Evolutionary conservation across 30 jellyfish, hydroid and myxozoan genomes (phyloP).

Genomic region (Turritopsis dohrnii): DNA sequence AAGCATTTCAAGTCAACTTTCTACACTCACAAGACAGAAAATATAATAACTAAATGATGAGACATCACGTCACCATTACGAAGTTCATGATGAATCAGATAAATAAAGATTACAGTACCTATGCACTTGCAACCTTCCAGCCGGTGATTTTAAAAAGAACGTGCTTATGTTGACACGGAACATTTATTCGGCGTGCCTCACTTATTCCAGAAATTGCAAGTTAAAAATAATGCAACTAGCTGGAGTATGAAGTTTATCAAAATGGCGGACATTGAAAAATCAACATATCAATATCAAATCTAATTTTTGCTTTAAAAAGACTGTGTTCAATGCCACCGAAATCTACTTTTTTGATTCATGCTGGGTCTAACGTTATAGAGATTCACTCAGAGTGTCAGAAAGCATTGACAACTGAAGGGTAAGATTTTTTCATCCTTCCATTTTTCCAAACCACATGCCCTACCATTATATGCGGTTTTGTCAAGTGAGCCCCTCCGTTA

Average conservation of each 20-base stretch:
- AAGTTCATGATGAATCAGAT: not conserved
- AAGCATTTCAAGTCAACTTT: too few relatives aligned
- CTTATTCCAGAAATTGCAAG: not conserved
- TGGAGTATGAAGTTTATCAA: not conserved
- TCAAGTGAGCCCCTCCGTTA: too few relatives aligned
- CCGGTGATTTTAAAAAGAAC: not conserved
- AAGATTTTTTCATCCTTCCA: not conserved
- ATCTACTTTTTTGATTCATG: constrained; percentile 1
- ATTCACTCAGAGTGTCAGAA: not conserved
- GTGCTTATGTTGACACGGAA: not conserved
- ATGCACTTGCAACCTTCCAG: not conserved
- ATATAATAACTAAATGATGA: not conserved
- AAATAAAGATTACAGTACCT: not conserved
- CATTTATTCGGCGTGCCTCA: not conserved
- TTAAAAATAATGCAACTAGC: not conserved
- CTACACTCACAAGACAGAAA: not conserved
- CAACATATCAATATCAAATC: not conserved
- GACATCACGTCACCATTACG: not conserved
- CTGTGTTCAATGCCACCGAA: not conserved
- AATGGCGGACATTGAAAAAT: not conserved
- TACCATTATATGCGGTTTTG: too few relatives aligned
- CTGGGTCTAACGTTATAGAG: not conserved
- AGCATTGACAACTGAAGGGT: not conserved
- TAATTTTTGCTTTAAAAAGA: too few relatives aligned
- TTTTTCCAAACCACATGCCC: not conserved